Conservation (phyloP, 2,797 vertebrate species). For the Natrix natrix region DNA sequence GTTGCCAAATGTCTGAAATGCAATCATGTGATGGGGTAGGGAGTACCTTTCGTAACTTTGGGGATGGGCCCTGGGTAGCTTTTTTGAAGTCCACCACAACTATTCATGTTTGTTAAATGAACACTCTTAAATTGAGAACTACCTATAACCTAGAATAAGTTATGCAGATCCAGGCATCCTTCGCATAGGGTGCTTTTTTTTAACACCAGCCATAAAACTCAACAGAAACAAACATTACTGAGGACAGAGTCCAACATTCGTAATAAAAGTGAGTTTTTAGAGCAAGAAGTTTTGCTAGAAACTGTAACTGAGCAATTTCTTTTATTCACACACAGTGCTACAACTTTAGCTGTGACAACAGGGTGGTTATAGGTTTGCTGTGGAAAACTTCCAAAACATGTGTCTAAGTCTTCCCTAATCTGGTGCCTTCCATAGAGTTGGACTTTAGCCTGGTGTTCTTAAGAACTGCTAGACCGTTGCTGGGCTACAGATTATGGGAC, state of each 20-base stretch:
- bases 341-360: not conserved
- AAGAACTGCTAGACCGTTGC: not conserved
- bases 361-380: not conserved
- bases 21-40: not conserved
- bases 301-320: not conserved
- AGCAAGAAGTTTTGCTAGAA: not conserved
- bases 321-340: not conserved
- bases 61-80: not conserved
- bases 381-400: not conserved
- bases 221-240: not conserved
- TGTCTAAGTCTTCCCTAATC: not conserved
- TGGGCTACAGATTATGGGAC: not conserved
- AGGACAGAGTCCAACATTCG: not conserved
- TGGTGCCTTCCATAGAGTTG: not conserved
- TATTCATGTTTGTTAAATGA: not conserved
- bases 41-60: not conserved
- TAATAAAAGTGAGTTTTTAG: not conserved
- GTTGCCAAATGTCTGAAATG: not conserved
- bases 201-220: not conserved
- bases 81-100: not conserved
- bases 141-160: not conserved
- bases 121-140: not conserved
- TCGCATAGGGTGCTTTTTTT: not conserved
- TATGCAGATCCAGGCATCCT: not conserved
- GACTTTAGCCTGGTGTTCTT: not conserved